Percentiles rank a stretch among this genome's conserved stretches.
phyloP scores from a whole-genome alignment of 2,888 invertebrate genomes.

The Amphipyra berbera region DNA sequence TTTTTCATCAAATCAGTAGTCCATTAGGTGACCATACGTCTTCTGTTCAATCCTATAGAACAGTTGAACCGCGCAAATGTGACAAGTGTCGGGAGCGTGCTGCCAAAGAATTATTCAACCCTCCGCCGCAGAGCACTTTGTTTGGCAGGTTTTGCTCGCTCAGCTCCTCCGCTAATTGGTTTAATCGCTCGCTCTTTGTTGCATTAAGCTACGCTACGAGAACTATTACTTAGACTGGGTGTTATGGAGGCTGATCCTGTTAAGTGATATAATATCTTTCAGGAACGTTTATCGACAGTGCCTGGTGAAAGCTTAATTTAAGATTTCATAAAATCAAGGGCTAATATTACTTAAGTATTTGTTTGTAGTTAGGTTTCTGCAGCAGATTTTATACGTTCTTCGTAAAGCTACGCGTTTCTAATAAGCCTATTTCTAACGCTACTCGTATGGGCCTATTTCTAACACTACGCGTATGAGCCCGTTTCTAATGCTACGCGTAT shows the following conservation, averaged over 20 bases:
- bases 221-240: slow-evolving; percentile 31
- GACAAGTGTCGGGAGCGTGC: slow-evolving; percentile 8
- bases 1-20: neutral
- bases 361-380: too few relatives aligned
- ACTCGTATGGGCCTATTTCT: too few relatives aligned
- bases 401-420: too few relatives aligned
- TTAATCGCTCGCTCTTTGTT: slow-evolving; percentile 67
- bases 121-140: slow-evolving; percentile 37
- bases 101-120: slow-evolving; percentile 22
- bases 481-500: too few relatives aligned
- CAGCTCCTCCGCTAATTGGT: slow-evolving; percentile 59
- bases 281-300: slow-evolving; percentile 7
- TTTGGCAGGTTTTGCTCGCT: slow-evolving; percentile 45
- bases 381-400: too few relatives aligned
- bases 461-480: too few relatives aligned
- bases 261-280: slow-evolving; percentile 15
- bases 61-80: neutral
- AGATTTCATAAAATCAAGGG: neutral
- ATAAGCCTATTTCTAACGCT: too few relatives aligned
- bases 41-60: neutral
- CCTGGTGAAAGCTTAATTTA: slow-evolving; percentile 3
- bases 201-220: slow-evolving; percentile 46
- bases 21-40: neutral
- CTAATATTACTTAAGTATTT: too few relatives aligned
- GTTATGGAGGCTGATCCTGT: slow-evolving; percentile 14